Evolutionary conservation across 1,140 invertebrate species (phyloP), one percentile per base, ranked within the genome.

Genomic region (Drosophila miranda): DNA sequence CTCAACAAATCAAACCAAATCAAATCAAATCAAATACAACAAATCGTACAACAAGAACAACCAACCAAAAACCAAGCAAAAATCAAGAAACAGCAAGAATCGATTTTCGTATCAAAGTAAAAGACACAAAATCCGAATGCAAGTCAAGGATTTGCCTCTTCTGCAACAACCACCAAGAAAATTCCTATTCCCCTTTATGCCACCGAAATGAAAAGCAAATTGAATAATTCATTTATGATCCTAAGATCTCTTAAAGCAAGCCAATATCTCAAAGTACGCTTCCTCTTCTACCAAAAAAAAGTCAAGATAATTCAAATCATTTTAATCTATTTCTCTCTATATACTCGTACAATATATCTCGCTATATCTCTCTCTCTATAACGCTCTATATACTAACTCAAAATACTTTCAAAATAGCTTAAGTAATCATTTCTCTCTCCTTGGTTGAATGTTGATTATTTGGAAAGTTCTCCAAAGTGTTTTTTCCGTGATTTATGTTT

Each of bases 371-470:
- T 86, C 61, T 73, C 4, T 13, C 11, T 38, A 30, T 9, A 11
- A 13, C 34, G 34, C 71, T 73, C 69, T 70, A 72, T 73, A 69
- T 87, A 82, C 74, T 75, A 74, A 76, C 73, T 76, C 34, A 66
- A 49, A 48, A 73, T 57, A 54, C 66, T 75, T 75, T 75, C 13
- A 51, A 82, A 69, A 67, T 77, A 87, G 81, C 82, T 87, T 81
- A 57, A 77, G 75, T 51, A 62, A 50, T 13, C 0, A 38, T 38
- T 38, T 38, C 11, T 13, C 34, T 38, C 34, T 72, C 64, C 66
- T 67, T 63, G 73, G 73, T 66, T 62, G 57, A 48, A 57, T 70
- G 60, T 62, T 70, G 66, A 59, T 67, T 79, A 67, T 75, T 68
- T 68, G 51, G 63, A 68, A 46, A 43, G 42, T 48, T 55, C 26